Conservation (phyloP, 92 coral and sea anemone species). For the Muricea muricata region DNA sequence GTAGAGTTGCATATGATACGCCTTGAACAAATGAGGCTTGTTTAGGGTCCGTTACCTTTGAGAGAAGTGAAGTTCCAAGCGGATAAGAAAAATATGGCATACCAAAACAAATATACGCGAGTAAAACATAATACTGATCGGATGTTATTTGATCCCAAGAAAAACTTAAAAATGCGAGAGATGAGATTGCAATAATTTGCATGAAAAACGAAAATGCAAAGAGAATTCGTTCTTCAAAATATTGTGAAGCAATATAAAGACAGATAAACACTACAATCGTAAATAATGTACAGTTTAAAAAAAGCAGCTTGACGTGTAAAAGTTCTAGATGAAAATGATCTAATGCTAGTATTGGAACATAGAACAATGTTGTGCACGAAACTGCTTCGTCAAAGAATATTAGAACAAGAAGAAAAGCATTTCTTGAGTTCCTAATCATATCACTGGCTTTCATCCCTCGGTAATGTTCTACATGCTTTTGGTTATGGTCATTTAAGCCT, state of each 20-base stretch:
- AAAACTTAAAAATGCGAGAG: neutral
- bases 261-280: neutral
- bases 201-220: neutral
- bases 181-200: neutral
- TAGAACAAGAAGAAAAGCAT: neutral
- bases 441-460: no score
- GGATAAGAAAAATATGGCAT: neutral
- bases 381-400: constrained; percentile 7
- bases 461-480: no score
- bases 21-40: neutral
- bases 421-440: no score
- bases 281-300: constrained; percentile 6
- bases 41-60: neutral
- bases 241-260: neutral
- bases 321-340: constrained; percentile 11
- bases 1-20: neutral
- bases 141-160: neutral
- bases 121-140: neutral
- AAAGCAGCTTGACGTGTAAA: constrained; percentile 4
- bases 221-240: neutral
- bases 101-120: constrained; percentile 1
- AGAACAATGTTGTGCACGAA: constrained; percentile 3
- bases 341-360: constrained; percentile 4
- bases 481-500: neutral
- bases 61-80: neutral